Conservation (phyloP, 2,797 vertebrate species). For the Oreonectes daqikongensis region DNA sequence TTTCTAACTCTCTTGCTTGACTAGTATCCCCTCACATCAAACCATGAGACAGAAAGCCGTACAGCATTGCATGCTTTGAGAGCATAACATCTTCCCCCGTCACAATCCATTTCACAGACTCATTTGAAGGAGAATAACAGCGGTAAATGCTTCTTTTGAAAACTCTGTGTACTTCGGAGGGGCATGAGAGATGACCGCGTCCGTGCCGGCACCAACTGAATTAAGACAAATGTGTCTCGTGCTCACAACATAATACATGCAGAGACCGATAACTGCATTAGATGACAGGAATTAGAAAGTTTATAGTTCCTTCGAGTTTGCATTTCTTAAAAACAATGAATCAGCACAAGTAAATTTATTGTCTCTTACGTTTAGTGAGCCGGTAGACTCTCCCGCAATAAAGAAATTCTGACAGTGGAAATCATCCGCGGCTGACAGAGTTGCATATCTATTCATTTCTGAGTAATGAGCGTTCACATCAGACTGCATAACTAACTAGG, state of each 20-base stretch:
- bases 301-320: background rate
- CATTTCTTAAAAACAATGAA: constrained; percentile 12
- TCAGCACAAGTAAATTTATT: background rate
- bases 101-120: background rate
- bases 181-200: background rate
- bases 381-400: background rate
- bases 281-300: background rate
- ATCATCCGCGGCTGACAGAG: constrained; percentile 4
- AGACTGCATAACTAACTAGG: constrained; percentile 23
- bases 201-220: background rate
- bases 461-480: constrained; percentile 19
- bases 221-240: background rate
- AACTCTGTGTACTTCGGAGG: background rate
- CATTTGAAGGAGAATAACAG: background rate
- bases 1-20: constrained; percentile 12
- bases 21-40: background rate
- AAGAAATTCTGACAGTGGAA: background rate
- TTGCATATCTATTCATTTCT: background rate
- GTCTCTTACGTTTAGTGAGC: background rate
- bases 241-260: background rate
- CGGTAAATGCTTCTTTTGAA: constrained; percentile 27
- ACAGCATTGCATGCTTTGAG: background rate
- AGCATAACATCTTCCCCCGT: background rate
- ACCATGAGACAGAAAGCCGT: background rate
- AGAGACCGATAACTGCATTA: constrained; percentile 11